Conservation (phyloP, 1,140 invertebrate genomes). For the Plectrocnemia conspersa region DNA sequence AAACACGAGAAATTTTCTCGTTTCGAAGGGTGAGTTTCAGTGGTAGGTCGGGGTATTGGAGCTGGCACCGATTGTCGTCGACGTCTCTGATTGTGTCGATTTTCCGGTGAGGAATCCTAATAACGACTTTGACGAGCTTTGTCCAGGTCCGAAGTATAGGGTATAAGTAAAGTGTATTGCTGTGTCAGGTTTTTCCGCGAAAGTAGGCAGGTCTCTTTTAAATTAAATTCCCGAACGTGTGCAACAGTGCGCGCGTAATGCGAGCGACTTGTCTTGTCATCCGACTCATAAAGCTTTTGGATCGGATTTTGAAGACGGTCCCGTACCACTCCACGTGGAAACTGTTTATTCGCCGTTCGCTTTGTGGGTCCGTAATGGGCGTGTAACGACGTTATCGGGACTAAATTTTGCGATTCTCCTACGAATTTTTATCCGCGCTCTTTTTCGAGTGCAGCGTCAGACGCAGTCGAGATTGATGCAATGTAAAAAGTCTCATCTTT, state of each 20-base stretch:
- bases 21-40: too few species aligned
- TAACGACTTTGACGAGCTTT: neutral
- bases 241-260: neutral
- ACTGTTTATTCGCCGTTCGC: constrained; percentile 8
- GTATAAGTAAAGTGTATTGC: constrained; percentile 1
- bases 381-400: constrained; percentile 6
- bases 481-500: neutral
- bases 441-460: neutral
- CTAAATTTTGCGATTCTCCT: neutral
- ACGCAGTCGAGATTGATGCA: too few species aligned
- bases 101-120: neutral
- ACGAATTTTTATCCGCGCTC: neutral
- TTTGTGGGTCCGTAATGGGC: constrained; percentile 6
- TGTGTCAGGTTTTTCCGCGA: constrained; percentile 6
- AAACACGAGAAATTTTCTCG: too few species aligned
- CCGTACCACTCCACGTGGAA: neutral
- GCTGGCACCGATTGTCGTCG: too few species aligned
- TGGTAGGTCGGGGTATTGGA: too few species aligned
- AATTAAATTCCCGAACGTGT: constrained; percentile 6
- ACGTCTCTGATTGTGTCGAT: too few species aligned
- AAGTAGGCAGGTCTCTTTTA: neutral
- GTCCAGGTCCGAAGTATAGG: neutral
- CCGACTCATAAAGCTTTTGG: constrained; percentile 10
- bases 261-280: constrained; percentile 11
- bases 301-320: constrained; percentile 10